Conservation (phyloP, 2,797 vertebrate genomes). For the Gallinago stenura region DNA sequence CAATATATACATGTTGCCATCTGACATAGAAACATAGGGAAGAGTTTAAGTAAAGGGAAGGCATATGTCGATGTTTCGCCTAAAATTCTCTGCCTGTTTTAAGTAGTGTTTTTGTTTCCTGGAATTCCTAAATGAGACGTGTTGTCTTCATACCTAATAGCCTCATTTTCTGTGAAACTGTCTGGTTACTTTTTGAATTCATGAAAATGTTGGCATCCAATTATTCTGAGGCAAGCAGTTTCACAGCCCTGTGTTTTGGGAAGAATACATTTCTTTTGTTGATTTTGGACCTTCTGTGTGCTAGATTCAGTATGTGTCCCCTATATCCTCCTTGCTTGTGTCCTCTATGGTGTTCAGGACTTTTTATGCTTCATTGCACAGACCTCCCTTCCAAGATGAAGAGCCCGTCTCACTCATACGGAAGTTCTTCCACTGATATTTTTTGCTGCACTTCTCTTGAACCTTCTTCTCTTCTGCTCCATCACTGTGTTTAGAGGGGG, state of each 20-base stretch:
- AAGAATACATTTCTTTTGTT: background rate
- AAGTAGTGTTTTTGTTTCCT: background rate
- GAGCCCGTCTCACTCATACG: background rate
- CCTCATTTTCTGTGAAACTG: background rate
- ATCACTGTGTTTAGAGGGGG: background rate
- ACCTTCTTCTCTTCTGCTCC: background rate
- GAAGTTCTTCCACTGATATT: background rate
- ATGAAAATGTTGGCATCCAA: background rate
- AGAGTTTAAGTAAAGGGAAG: background rate
- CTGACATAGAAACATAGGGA: background rate
- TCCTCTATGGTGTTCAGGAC: background rate
- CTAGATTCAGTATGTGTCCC: background rate
- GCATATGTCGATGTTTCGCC: background rate
- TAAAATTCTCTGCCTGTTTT: background rate
- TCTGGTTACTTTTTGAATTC: background rate
- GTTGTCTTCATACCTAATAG: background rate
- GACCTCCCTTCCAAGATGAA: fast-evolving
- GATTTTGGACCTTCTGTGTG: background rate
- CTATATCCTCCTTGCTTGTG: fast-evolving
- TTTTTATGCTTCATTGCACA: fast-evolving
- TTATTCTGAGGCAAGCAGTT: background rate
- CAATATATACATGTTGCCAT: background rate
- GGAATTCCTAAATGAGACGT: background rate
- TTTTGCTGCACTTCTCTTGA: background rate
- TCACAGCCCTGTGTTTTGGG: background rate